These are phyloP conservation scores for Casuarius casuarius DNA, from an alignment of 2,113 vertebrate species.

Conservation along the genomic window DNA sequence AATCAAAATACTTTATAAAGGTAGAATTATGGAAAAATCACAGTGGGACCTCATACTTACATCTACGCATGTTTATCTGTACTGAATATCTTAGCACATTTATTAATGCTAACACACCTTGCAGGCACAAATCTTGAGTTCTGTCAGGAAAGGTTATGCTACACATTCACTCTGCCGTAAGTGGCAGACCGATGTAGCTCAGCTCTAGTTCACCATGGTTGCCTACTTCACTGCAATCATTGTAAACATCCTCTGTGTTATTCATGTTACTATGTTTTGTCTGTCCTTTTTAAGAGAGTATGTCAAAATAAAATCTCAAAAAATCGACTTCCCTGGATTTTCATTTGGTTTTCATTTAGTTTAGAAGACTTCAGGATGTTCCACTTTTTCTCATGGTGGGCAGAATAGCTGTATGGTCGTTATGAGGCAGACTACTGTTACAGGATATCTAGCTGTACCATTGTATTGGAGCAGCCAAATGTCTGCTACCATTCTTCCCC, in stretches of 20 bases:
- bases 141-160: neutral
- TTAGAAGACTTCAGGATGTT: neutral
- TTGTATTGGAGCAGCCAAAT: neutral
- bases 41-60: neutral
- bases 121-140: neutral
- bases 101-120: neutral
- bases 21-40: conserved; percentile 7
- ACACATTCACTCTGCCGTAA: neutral
- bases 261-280: neutral
- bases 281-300: neutral
- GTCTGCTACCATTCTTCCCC: neutral
- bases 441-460: neutral
- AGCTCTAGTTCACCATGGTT: neutral
- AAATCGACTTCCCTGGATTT: neutral
- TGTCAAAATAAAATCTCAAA: neutral
- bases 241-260: neutral
- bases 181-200: neutral
- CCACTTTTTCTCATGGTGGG: neutral
- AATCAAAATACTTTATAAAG: neutral
- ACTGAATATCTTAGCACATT: neutral
- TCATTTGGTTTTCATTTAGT: neutral
- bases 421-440: neutral
- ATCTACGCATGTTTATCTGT: neutral
- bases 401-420: accelerated
- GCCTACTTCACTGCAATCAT: neutral